A percentile compares a stretch with the other conserved stretches of the same genome.
Evolutionary conservation across 2,113 vertebrate genomes (phyloP).

Genomic region (Quiscalus mexicanus): DNA sequence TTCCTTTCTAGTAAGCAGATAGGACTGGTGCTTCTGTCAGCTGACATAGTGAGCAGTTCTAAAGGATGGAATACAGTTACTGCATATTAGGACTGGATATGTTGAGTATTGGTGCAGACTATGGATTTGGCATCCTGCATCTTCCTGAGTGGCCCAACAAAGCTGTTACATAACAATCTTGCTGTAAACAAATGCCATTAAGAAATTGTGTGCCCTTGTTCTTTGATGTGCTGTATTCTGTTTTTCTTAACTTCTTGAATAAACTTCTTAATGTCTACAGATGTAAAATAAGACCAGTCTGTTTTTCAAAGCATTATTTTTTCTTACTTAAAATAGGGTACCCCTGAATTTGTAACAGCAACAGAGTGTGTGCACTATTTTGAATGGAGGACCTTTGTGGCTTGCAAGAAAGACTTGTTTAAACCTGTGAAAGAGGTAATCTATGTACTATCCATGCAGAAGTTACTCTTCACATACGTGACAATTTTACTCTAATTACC

Average conservation of each 20-base stretch:
- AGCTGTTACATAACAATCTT: background rate
- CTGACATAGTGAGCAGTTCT: background rate
- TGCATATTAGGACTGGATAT: background rate
- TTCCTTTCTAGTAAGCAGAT: background rate
- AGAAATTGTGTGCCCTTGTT: background rate
- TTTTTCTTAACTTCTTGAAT: background rate
- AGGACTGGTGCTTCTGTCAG: background rate
- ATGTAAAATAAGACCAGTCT: background rate
- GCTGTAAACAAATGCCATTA: background rate
- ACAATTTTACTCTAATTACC: background rate
- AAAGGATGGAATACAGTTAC: background rate
- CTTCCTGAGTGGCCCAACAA: background rate
- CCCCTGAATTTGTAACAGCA: slow-evolving; percentile 89
- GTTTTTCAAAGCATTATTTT: background rate
- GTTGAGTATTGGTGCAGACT: background rate
- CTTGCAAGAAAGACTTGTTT: slow-evolving; percentile 88
- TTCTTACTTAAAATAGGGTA: slow-evolving; percentile 79
- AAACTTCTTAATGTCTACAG: background rate
- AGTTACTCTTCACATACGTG: background rate
- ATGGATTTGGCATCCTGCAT: background rate
- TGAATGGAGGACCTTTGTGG: slow-evolving; percentile 90
- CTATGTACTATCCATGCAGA: background rate
- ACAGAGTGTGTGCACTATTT: slow-evolving; percentile 93
- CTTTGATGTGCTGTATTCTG: background rate
- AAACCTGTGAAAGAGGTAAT: slow-evolving; percentile 91